Evolutionary conservation across 2,797 vertebrate genomes (phyloP), one percentile per base, ranked within the genome.

Genomic region (Chaetophractus vellerosus): DNA sequence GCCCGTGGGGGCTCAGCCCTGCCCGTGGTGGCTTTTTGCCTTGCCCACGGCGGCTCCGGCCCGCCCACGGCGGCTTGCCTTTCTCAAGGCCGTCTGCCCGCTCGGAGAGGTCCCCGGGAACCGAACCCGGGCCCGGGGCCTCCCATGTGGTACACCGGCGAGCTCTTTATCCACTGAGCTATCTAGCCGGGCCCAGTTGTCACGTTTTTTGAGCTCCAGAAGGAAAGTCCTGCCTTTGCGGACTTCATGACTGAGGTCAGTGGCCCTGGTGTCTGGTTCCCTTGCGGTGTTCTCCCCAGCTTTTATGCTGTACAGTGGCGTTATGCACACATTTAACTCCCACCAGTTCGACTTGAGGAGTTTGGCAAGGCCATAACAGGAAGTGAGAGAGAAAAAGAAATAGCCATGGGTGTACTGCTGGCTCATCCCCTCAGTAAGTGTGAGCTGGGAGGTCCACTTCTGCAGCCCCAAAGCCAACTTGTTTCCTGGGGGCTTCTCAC

Each of bases 351-450:
- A 45, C 24, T 18, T 90, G 55, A 88, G 66, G 85, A 80, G 12
- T 31, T 90, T 88, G 31, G 38, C 33, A 86, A 78, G 93, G 79
- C 7, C 78, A 63, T 41, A 52, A 76, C 4, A 80, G 82, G 18
- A 59, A 59, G n/a, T 14, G 48, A 33, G 33, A 8, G 80, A 91
- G 80, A 55, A 76, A 68, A 15, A 87, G 52, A 50, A 93, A 50
- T 0, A 36, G 66, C 28, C 2, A 0, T 5, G 48, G 69, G 14
- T 28, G 3, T 36, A 71, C 24, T 31, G 50, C 11, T 0, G 4
- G 38, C 23, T 91, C 63, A 71, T 50, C 9, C 16, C 21, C n/a
- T 81, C 1, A 19, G 6, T 24, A 28, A 45, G 66, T n/a, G 9
- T 45, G 48, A 71, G 38, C 52, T 19, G 57, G 38, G 16, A 84